A percentile compares a stretch with the other conserved stretches of the same genome.
Evolutionary conservation across 1,140 invertebrate species (phyloP).

Genomic region (Hesperophylax magnus): DNA sequence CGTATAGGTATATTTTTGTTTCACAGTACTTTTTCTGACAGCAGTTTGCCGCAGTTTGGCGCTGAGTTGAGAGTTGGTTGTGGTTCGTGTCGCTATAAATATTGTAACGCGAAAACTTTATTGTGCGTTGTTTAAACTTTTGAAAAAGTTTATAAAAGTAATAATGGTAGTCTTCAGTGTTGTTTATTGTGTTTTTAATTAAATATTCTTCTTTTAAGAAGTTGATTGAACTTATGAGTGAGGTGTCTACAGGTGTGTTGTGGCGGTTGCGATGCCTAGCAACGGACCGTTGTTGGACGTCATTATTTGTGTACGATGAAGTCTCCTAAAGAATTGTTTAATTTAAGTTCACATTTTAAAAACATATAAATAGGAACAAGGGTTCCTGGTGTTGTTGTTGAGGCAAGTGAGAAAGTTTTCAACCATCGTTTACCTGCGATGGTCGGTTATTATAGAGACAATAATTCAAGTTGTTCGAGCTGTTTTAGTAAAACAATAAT

Average conservation of each 20-base stretch:
- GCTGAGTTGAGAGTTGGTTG: not conserved
- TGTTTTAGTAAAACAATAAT: conserved; percentile 24
- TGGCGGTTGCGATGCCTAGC: conserved; percentile 53
- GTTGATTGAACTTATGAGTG: conserved; percentile 52
- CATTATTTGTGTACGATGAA: conserved; percentile 46
- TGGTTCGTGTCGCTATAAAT: not conserved
- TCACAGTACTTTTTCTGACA: conserved; percentile 45
- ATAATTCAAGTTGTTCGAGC: conserved; percentile 17
- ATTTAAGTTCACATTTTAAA: conserved; percentile 3
- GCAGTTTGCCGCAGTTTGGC: conserved; percentile 40
- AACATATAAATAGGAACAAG: conserved; percentile 15
- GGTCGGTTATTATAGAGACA: not conserved
- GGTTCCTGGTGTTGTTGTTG: conserved; percentile 5
- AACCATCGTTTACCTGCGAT: conserved; percentile 34
- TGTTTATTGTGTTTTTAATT: conserved; percentile 1
- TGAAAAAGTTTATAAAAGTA: conserved; percentile 12
- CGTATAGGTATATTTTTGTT: conserved; percentile 2
- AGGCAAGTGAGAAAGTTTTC: conserved; percentile 30
- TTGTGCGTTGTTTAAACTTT: conserved; percentile 19
- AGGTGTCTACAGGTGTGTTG: conserved; percentile 56
- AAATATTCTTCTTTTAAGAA: conserved; percentile 40
- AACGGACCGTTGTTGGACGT: conserved; percentile 51
- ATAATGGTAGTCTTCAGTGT: not conserved
- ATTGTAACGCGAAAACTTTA: conserved; percentile 21
- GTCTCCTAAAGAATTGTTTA: conserved; percentile 31